Percentiles rank a stretch among this genome's conserved stretches.
phyloP scores from a whole-genome alignment of 2,797 vertebrate genomes.

The Paramormyrops hopkinsi region DNA sequence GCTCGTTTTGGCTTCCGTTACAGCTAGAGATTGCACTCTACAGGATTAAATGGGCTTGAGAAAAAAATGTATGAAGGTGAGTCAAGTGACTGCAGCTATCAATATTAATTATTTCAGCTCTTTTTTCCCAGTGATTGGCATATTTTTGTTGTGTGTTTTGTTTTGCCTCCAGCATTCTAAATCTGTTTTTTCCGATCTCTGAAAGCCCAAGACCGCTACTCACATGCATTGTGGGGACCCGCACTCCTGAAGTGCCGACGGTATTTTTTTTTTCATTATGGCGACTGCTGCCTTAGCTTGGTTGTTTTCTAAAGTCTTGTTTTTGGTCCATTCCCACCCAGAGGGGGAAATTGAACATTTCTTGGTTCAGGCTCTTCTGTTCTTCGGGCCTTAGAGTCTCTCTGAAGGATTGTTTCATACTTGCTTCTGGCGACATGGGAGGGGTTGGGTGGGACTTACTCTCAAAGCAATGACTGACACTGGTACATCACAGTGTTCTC shows the following conservation, averaged over 20 bases:
- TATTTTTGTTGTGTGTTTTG: background rate
- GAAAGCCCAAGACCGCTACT: background rate
- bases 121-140: background rate
- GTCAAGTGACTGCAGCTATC: background rate
- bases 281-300: background rate
- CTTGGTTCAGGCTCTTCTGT: background rate
- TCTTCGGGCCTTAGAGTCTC: background rate
- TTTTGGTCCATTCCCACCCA: background rate
- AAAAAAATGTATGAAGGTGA: background rate
- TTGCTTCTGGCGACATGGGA: background rate
- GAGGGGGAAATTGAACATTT: background rate
- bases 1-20: background rate
- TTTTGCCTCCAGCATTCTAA: background rate
- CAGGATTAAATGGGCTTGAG: background rate
- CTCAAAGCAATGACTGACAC: background rate
- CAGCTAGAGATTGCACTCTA: slow-evolving; percentile 3
- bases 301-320: background rate
- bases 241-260: background rate
- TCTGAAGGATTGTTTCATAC: background rate
- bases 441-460: background rate
- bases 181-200: background rate
- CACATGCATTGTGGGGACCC: background rate
- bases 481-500: background rate
- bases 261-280: background rate
- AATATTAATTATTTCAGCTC: background rate